Percentiles rank a stretch among this genome's conserved stretches.
These are phyloP conservation scores for Tupaia tana DNA, from an alignment of 2,113 vertebrate genomes.

Conservation along the genomic window DNA sequence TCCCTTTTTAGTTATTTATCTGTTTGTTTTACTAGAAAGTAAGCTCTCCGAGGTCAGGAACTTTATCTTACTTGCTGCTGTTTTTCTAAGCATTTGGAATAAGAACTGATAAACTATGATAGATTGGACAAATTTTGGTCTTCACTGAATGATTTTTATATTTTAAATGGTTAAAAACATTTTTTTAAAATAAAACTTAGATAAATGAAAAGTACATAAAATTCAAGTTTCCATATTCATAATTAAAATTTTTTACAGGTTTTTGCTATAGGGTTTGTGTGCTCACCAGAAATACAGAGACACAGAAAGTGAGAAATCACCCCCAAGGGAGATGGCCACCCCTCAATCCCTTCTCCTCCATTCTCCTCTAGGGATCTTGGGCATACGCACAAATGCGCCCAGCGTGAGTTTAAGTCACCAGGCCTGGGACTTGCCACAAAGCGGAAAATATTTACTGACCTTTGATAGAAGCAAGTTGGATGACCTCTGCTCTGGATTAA, in stretches of 20 bases:
- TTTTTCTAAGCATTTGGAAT: not conserved
- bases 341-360: too few relatives aligned
- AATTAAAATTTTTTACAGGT: conserved; percentile 23
- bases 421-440: not conserved
- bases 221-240: not conserved
- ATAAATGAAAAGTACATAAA: conserved; percentile 2
- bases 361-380: too few relatives aligned
- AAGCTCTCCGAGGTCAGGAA: not conserved
- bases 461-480: not conserved
- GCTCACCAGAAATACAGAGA: too few relatives aligned
- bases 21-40: not conserved
- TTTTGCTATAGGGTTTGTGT: too few relatives aligned
- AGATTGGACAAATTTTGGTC: not conserved
- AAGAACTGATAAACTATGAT: not conserved
- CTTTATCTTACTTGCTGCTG: not conserved
- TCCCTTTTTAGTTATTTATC: not conserved
- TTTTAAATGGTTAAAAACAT: not conserved
- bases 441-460: not conserved
- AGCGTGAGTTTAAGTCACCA: too few relatives aligned
- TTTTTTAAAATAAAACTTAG: conserved; percentile 22
- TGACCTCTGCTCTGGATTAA: not conserved
- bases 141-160: not conserved
- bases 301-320: too few relatives aligned
- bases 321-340: too few relatives aligned
- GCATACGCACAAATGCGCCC: too few relatives aligned